Percentiles rank a stretch among this genome's conserved stretches.
These are phyloP conservation scores for Darevskia nairensis DNA, from an alignment of 2,797 vertebrate genomes.

Conservation along the genomic window DNA sequence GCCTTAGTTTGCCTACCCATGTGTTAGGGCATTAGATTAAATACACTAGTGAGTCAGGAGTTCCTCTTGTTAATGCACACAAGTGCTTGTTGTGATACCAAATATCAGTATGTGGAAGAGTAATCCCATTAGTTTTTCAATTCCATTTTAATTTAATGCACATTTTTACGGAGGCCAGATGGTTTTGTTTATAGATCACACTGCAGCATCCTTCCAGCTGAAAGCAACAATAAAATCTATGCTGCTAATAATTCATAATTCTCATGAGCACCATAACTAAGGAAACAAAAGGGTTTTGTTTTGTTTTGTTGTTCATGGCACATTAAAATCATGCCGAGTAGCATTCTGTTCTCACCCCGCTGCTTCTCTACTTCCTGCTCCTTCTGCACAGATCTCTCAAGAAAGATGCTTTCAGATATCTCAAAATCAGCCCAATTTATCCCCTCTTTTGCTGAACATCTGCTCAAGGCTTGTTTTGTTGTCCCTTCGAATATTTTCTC, in stretches of 20 bases:
- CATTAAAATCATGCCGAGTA: neutral
- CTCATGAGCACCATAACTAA: conserved; percentile 7
- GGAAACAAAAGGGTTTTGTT: conserved; percentile 19
- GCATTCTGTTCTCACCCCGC: neutral
- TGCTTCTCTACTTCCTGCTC: neutral
- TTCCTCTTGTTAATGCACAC: too few species aligned
- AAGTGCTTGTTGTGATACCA: neutral
- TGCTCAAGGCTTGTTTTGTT: neutral
- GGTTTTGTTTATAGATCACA: conserved; percentile 37
- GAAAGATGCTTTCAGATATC: neutral
- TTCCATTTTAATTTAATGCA: conserved; percentile 29
- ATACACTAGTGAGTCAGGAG: too few species aligned
- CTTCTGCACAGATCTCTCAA: neutral
- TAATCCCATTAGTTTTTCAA: neutral
- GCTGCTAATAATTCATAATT: conserved; percentile 41
- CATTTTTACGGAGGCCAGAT: conserved; percentile 31
- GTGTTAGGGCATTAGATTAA: too few species aligned
- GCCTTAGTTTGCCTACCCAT: too few species aligned
- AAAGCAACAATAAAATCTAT: conserved; percentile 35
- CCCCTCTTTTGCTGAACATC: neutral
- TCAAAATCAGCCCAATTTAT: neutral
- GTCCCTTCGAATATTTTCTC: neutral
- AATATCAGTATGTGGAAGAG: neutral
- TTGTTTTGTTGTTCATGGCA: neutral
- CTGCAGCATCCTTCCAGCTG: conserved; percentile 29